phyloP scores from a whole-genome alignment of 1,140 invertebrate species.

The Zaprionus capensis region DNA sequence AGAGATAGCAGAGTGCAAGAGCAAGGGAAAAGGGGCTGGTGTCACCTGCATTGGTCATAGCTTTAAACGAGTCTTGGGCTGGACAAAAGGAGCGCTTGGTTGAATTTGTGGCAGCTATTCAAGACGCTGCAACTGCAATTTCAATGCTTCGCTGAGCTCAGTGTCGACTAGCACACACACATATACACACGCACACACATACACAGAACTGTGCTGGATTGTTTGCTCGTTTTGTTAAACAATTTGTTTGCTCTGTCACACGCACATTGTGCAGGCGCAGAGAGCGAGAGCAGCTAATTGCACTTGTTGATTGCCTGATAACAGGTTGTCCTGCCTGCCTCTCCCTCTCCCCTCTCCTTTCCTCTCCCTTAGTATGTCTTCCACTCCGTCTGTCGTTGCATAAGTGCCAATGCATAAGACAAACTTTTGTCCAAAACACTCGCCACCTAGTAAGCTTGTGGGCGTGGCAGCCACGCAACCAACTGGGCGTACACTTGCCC shows the following conservation, averaged over 20 bases:
- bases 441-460: conserved; percentile 15
- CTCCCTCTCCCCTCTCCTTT: background rate
- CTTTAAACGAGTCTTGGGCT: conserved; percentile 29
- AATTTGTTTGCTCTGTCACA: conserved; percentile 82
- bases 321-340: conserved; percentile 54
- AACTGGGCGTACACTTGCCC: conserved; percentile 24
- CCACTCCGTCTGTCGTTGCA: conserved; percentile 38
- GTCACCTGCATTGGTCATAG: conserved; percentile 41
- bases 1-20: background rate
- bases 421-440: conserved; percentile 58
- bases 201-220: conserved; percentile 44
- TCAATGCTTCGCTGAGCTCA: conserved; percentile 28
- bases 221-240: conserved; percentile 55
- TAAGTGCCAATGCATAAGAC: conserved; percentile 73
- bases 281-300: conserved; percentile 68
- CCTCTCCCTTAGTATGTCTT: background rate
- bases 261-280: conserved; percentile 65
- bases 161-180: background rate
- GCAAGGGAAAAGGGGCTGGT: background rate
- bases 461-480: conserved; percentile 69
- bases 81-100: conserved; percentile 35
- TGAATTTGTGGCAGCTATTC: conserved; percentile 31
- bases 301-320: conserved; percentile 79
- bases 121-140: conserved; percentile 28
- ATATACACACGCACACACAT: conserved; percentile 12